Evolutionary conservation across 2,888 invertebrate species (phyloP).

Genomic region (Diachrysia chrysitis): DNA sequence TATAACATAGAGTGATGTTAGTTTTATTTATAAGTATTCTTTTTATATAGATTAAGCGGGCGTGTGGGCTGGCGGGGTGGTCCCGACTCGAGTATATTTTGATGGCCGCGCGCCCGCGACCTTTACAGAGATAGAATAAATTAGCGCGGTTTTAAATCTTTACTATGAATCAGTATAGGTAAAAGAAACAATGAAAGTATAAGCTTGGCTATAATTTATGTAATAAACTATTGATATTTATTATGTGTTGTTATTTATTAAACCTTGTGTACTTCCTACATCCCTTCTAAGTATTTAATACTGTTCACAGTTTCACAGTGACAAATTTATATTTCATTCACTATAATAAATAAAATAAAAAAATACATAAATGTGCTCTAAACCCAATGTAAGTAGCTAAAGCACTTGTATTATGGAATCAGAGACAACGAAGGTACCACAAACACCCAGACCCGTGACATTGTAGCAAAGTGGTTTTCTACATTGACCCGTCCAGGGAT

Average conservation of each 20-base stretch:
- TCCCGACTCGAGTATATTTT: slow-evolving; percentile 58
- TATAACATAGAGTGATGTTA: slow-evolving; percentile 86
- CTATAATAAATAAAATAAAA: too few relatives aligned
- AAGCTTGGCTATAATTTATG: slow-evolving; percentile 89
- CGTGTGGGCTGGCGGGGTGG: slow-evolving; percentile 40
- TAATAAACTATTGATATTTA: slow-evolving; percentile 89
- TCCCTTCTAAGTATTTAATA: not conserved
- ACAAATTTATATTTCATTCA: too few relatives aligned
- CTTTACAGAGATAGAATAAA: slow-evolving; percentile 74
- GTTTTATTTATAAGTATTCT: slow-evolving; percentile 84
- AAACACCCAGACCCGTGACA: too few relatives aligned
- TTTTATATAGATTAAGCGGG: slow-evolving; percentile 77
- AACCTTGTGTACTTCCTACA: not conserved
- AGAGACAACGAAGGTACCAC: too few relatives aligned
- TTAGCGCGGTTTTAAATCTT: slow-evolving; percentile 83
- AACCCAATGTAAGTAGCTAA: too few relatives aligned
- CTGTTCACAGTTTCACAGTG: too few relatives aligned
- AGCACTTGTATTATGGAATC: too few relatives aligned
- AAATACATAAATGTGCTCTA: too few relatives aligned
- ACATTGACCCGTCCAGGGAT: too few relatives aligned
- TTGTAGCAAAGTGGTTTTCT: too few relatives aligned
- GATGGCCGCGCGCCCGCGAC: slow-evolving; percentile 65
- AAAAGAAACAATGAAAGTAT: slow-evolving; percentile 81
- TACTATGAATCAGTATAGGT: slow-evolving; percentile 82
- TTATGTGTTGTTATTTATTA: slow-evolving; percentile 64